A percentile compares a stretch with the other conserved stretches of the same genome.
These are phyloP conservation scores for Paradisaea rubra DNA, from an alignment of 2,113 vertebrate genomes.

Conservation along the genomic window DNA sequence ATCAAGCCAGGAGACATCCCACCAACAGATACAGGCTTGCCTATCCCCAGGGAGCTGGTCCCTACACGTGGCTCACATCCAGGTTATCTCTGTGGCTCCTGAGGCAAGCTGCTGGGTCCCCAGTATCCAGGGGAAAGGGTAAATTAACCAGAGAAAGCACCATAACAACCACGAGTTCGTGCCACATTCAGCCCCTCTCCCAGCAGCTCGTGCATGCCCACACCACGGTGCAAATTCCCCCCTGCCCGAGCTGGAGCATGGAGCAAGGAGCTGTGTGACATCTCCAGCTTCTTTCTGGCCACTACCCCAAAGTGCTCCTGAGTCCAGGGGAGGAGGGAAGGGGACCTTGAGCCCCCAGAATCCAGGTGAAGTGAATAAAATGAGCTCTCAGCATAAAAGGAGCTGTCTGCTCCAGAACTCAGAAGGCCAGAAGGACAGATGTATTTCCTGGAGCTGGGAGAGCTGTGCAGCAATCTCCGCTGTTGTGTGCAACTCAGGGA, in stretches of 20 bases:
- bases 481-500: background rate
- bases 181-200: background rate
- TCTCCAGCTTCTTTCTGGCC: background rate
- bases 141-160: background rate
- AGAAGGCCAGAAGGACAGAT: background rate
- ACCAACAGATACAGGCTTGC: background rate
- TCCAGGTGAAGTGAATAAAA: background rate
- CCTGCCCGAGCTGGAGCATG: background rate
- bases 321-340: background rate
- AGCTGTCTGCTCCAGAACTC: background rate
- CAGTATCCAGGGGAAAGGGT: background rate
- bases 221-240: background rate
- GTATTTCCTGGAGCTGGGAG: background rate
- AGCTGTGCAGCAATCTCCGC: background rate
- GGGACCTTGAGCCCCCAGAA: background rate
- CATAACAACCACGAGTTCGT: fast-evolving
- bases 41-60: background rate
- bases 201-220: background rate
- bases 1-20: background rate
- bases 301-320: background rate
- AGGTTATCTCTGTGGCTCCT: background rate
- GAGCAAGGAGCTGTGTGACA: background rate
- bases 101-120: background rate
- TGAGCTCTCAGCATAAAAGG: background rate
- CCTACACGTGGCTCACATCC: background rate